These are phyloP conservation scores for Drosophila repleta DNA, from an alignment of 1,140 invertebrate species.

Conservation along the genomic window DNA sequence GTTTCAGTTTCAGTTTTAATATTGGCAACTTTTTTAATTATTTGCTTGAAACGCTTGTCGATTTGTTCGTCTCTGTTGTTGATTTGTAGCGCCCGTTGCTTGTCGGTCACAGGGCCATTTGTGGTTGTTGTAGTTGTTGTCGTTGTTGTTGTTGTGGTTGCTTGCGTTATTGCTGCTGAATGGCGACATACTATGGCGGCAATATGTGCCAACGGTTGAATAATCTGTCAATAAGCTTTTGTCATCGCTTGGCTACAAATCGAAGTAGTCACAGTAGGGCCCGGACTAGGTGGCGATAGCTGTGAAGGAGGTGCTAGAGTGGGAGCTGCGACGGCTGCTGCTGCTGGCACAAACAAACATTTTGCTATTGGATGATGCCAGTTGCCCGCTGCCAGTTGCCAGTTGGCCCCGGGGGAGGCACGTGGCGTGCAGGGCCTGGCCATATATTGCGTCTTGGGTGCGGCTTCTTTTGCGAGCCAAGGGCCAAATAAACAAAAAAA, in stretches of 20 bases:
- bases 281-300: conserved; percentile 4
- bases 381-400: conserved; percentile 36
- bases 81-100: conserved; percentile 55
- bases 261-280: conserved; percentile 18
- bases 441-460: conserved; percentile 77
- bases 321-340: conserved; percentile 19
- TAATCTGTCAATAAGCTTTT: conserved; percentile 82
- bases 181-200: conserved; percentile 75
- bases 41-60: conserved; percentile 75
- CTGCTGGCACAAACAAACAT: conserved; percentile 74
- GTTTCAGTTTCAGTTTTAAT: conserved; percentile 61
- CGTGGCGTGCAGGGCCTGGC: conserved; percentile 4
- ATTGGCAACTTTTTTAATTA: conserved; percentile 83
- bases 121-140: conserved; percentile 26
- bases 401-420: conserved; percentile 19
- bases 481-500: conserved; percentile 37
- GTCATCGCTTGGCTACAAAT: conserved; percentile 62
- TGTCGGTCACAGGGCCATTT: conserved; percentile 11
- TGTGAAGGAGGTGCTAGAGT: not conserved
- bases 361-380: conserved; percentile 74
- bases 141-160: conserved; percentile 19
- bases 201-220: conserved; percentile 81
- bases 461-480: conserved; percentile 49
- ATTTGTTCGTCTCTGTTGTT: conserved; percentile 68
- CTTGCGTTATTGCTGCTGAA: conserved; percentile 42